Percentiles rank a stretch among this genome's conserved stretches.
These are phyloP conservation scores for Synanthedon tipuliformis DNA, from an alignment of 2,888 invertebrate genomes.

Conservation along the genomic window DNA sequence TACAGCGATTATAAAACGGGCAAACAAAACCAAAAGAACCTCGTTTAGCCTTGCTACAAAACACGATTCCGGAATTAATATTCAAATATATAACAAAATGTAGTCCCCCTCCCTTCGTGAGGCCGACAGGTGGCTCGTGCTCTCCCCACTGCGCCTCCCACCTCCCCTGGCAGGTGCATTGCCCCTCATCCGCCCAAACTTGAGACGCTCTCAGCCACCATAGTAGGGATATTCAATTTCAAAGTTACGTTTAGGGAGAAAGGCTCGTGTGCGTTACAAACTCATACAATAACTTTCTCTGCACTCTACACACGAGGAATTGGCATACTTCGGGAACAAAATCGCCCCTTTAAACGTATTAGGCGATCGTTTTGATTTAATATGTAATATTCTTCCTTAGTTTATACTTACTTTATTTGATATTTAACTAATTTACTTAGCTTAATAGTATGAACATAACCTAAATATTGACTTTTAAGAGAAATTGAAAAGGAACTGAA, in stretches of 20 bases:
- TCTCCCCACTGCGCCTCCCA: constrained; percentile 1
- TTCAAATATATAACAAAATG: constrained; percentile 3
- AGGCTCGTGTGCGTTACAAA: background rate
- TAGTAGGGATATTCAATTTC: background rate
- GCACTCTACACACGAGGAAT: too few species aligned
- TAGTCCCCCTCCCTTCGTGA: constrained; percentile 13
- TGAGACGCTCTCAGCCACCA: background rate
- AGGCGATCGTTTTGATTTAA: too few species aligned
- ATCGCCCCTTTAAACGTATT: too few species aligned
- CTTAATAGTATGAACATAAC: too few species aligned
- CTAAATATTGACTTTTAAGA: too few species aligned
- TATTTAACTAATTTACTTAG: too few species aligned
- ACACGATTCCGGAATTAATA: background rate
- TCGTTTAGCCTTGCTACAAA: background rate
- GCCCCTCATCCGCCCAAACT: background rate
- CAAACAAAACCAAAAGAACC: background rate
- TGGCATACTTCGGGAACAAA: too few species aligned
- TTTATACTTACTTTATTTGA: too few species aligned
- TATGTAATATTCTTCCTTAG: too few species aligned
- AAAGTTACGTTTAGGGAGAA: background rate
- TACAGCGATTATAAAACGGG: too few species aligned
- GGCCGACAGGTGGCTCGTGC: constrained; percentile 32
- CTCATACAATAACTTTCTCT: too few species aligned
- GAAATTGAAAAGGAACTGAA: too few species aligned
- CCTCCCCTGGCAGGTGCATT: constrained; percentile 5